Percentiles rank a stretch among this genome's conserved stretches.
These are phyloP conservation scores for Prionace glauca DNA, from an alignment of 2,797 vertebrate genomes.

Conservation along the genomic window DNA sequence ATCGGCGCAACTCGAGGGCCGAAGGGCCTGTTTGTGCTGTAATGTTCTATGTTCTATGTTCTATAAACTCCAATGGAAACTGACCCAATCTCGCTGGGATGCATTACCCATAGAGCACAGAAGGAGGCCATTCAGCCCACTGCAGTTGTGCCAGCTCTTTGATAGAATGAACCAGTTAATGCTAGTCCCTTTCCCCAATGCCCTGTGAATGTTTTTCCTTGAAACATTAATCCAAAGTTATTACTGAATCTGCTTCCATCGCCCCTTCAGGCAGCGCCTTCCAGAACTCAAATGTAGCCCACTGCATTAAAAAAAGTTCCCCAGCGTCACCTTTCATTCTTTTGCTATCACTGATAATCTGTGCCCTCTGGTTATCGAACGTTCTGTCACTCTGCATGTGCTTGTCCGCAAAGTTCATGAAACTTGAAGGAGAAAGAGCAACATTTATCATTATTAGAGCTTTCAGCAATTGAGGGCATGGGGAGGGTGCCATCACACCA, in stretches of 20 bases:
- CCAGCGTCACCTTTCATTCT: neutral
- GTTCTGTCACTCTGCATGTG: too few relatives aligned
- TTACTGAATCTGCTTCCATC: neutral
- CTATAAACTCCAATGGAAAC: too few relatives aligned
- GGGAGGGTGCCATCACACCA: too few relatives aligned
- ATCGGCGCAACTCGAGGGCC: too few relatives aligned
- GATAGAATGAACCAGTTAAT: neutral
- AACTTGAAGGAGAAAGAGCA: neutral
- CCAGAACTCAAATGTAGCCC: neutral
- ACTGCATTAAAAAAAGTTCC: neutral
- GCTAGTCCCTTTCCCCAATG: neutral
- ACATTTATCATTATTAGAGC: neutral
- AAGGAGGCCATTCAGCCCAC: neutral
- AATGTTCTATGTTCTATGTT: too few relatives aligned
- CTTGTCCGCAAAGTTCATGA: neutral
- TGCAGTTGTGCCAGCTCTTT: neutral
- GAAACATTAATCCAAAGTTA: neutral
- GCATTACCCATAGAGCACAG: neutral
- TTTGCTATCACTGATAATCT: too few relatives aligned
- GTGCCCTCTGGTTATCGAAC: too few relatives aligned
- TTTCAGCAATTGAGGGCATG: neutral
- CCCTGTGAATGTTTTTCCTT: neutral
- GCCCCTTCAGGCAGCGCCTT: neutral
- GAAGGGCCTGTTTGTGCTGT: too few relatives aligned
- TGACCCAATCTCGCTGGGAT: neutral